phyloP scores from a whole-genome alignment of 1,140 invertebrate species.

The Diabrotica virgifera region DNA sequence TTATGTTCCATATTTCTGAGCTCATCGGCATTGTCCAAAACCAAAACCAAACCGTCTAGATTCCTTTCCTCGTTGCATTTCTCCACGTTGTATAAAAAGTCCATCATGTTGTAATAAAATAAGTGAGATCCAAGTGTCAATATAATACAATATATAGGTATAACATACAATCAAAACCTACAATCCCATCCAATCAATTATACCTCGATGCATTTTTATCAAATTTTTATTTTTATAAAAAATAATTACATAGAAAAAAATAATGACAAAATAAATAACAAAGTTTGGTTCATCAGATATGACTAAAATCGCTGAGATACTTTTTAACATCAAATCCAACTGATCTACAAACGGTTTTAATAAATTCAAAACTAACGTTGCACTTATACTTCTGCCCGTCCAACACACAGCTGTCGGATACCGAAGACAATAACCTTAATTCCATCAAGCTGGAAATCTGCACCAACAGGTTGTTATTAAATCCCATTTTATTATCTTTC shows the following conservation, averaged over 20 bases:
- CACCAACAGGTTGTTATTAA: slow-evolving; percentile 77
- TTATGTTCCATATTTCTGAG: slow-evolving; percentile 69
- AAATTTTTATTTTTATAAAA: too few species aligned
- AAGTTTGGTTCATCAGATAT: slow-evolving; percentile 31
- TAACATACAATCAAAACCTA: too few species aligned
- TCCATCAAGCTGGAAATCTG: slow-evolving; percentile 76
- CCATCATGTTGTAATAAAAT: slow-evolving; percentile 72
- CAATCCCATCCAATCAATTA: too few species aligned
- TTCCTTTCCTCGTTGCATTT: slow-evolving; percentile 39
- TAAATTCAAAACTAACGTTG: slow-evolving; percentile 68
- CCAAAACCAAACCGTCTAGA: slow-evolving; percentile 57
- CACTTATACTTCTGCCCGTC: slow-evolving; percentile 72
- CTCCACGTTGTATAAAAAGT: slow-evolving; percentile 64
- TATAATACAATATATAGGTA: too few species aligned
- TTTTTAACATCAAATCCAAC: slow-evolving; percentile 71
- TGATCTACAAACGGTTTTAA: slow-evolving; percentile 64
- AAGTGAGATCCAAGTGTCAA: too few species aligned
- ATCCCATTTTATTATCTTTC: slow-evolving; percentile 75
- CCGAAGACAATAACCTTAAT: slow-evolving; percentile 61
- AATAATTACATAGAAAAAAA: too few species aligned
- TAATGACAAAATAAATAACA: too few species aligned
- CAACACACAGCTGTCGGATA: slow-evolving; percentile 61
- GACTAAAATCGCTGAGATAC: slow-evolving; percentile 69
- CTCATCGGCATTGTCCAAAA: slow-evolving; percentile 78
- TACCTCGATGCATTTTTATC: too few species aligned